A percentile compares a stretch with the other conserved stretches of the same genome.
Evolutionary conservation across 37 sponge, comb jelly and placozoan genomes (phyloP).

Genomic region (Halisarca cf. caerulea): DNA sequence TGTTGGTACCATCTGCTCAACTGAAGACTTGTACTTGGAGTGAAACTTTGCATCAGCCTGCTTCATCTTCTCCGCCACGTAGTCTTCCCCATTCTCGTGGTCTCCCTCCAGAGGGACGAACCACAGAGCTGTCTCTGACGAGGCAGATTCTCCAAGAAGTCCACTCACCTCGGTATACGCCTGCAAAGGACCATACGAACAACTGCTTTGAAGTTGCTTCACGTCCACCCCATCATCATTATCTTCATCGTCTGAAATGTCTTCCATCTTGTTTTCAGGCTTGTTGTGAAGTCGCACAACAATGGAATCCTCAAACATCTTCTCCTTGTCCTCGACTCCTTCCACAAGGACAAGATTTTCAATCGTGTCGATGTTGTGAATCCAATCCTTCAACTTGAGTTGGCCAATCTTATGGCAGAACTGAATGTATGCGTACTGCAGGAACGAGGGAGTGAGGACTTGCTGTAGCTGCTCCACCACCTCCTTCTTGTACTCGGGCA

Average conservation of each 20-base stretch:
- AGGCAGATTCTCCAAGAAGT: conserved; percentile 26
- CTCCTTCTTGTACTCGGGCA: conserved; percentile 11
- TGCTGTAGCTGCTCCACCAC: conserved; percentile 38
- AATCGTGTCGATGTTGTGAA: conserved; percentile 71
- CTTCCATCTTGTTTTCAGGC: conserved; percentile 3
- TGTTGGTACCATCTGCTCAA: not conserved
- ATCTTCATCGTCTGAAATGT: conserved; percentile 8
- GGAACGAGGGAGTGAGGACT: conserved; percentile 70
- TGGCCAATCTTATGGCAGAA: conserved; percentile 86
- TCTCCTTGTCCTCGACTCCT: conserved; percentile 1
- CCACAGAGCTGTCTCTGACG: conserved; percentile 60
- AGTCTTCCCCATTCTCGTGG: conserved; percentile 16
- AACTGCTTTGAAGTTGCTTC: not conserved
- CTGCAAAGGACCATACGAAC: conserved; percentile 2
- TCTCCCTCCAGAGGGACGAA: conserved; percentile 56
- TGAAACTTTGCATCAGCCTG: not conserved
- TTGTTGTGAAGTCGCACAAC: conserved; percentile 27
- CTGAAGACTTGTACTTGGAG: not conserved
- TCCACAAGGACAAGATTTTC: conserved; percentile 41
- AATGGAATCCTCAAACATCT: conserved; percentile 26
- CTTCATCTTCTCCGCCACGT: not conserved
- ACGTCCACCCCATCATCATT: conserved; percentile 14
- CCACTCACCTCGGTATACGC: not conserved
- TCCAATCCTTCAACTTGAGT: conserved; percentile 43
- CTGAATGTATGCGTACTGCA: conserved; percentile 68